Conservation (phyloP, 1,140 invertebrate species). For the Ooceraea biroi region DNA sequence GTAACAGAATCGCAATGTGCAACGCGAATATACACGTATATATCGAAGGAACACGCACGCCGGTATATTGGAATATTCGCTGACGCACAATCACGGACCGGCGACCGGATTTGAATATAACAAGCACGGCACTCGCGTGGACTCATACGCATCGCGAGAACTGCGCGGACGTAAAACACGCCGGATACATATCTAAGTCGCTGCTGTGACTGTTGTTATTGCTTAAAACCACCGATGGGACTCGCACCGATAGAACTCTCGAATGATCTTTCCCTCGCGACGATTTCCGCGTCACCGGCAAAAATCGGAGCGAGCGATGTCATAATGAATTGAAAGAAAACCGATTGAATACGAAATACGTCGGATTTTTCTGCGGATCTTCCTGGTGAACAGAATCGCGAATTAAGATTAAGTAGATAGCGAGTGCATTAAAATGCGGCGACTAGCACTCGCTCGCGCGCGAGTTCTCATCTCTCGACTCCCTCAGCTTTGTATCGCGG, state of each 20-base stretch:
- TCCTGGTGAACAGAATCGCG: not conserved
- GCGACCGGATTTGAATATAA: constrained; percentile 85
- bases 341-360: not conserved
- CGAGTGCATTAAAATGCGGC: not conserved
- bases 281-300: no score
- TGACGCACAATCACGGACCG: constrained; percentile 82
- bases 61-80: constrained; percentile 81
- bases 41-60: not conserved
- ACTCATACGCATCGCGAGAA: constrained; percentile 76
- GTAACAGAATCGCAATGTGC: constrained; percentile 74
- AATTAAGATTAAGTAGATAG: not conserved
- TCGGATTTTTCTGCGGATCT: not conserved
- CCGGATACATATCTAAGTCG: constrained; percentile 82
- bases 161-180: constrained; percentile 78
- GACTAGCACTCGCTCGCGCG: not conserved
- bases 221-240: constrained; percentile 55
- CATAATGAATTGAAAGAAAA: no score
- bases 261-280: no score
- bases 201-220: constrained; percentile 33
- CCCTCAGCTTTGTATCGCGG: not conserved
- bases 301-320: no score
- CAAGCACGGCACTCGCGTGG: constrained; percentile 72
- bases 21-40: not conserved
- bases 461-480: not conserved
- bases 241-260: constrained; percentile 26